phyloP scores from a whole-genome alignment of 2,888 invertebrate genomes.

The Keiferia lycopersicella region DNA sequence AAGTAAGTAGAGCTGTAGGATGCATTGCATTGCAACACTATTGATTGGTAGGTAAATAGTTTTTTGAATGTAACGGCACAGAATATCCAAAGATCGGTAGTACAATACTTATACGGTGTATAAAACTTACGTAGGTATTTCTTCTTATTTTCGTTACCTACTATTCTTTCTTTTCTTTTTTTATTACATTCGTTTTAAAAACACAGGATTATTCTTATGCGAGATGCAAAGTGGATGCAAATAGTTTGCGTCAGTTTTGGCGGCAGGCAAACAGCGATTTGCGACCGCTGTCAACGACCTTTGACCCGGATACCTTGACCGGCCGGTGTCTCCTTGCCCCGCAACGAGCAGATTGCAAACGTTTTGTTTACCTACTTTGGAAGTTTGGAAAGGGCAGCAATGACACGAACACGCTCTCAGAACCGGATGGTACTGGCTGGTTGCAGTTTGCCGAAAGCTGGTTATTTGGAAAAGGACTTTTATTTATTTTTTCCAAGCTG shows the following conservation, averaged over 20 bases:
- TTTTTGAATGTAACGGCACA: too few relatives aligned
- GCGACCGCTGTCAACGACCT: slow-evolving; percentile 74
- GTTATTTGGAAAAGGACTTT: background rate
- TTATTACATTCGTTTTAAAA: background rate
- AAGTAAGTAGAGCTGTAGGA: too few relatives aligned
- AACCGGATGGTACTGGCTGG: background rate
- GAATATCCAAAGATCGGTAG: too few relatives aligned
- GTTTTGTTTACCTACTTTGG: slow-evolving; percentile 66
- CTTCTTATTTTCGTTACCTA: too few relatives aligned
- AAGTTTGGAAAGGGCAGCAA: slow-evolving; percentile 13
- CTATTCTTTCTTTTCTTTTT: background rate
- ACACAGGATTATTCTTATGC: background rate
- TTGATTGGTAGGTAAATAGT: too few relatives aligned
- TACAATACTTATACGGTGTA: too few relatives aligned
- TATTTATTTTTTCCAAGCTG: background rate
- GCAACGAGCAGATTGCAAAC: slow-evolving; percentile 51
- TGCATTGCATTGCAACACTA: too few relatives aligned
- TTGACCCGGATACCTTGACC: slow-evolving; percentile 81
- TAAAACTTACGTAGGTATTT: too few relatives aligned
- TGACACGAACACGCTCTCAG: slow-evolving; percentile 12
- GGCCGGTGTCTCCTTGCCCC: slow-evolving; percentile 71
- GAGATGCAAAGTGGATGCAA: slow-evolving; percentile 17
- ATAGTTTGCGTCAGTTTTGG: slow-evolving; percentile 50
- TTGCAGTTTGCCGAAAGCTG: background rate
- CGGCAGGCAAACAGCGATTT: slow-evolving; percentile 52